These are phyloP conservation scores for Conopomorpha cramerella DNA, from an alignment of 1,140 invertebrate genomes.

Conservation along the genomic window DNA sequence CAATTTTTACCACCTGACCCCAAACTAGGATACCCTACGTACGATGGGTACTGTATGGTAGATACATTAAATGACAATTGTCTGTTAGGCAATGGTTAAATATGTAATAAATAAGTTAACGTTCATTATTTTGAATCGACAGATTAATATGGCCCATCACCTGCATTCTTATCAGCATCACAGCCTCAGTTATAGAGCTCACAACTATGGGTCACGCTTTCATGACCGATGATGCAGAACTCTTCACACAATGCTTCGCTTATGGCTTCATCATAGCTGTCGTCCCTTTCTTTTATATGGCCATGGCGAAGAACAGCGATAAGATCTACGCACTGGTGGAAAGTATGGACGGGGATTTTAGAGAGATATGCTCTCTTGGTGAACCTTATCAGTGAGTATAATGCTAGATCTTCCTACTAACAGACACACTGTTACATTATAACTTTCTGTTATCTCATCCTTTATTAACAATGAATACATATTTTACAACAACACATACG, in stretches of 20 bases:
- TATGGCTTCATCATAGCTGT: constrained; percentile 18
- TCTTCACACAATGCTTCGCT: constrained; percentile 24
- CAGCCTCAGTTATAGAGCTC: constrained; percentile 11
- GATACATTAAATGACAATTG: too few relatives aligned
- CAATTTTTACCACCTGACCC: too few relatives aligned
- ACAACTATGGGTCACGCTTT: constrained; percentile 18
- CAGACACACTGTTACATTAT: too few relatives aligned
- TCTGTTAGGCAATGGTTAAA: constrained; percentile 1
- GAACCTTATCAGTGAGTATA: constrained; percentile 15
- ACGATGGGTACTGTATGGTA: too few relatives aligned
- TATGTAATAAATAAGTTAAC: too few relatives aligned
- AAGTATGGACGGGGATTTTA: constrained; percentile 20
- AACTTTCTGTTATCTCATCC: too few relatives aligned
- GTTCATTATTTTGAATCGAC: constrained; percentile 6
- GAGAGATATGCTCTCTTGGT: constrained; percentile 15
- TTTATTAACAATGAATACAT: too few relatives aligned
- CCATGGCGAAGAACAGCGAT: constrained; percentile 9
- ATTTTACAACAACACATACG: too few relatives aligned
- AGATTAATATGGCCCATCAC: constrained; percentile 21
- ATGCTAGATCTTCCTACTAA: too few relatives aligned
- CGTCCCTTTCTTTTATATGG: constrained; percentile 13
- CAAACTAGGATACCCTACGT: too few relatives aligned
- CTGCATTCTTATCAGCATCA: constrained; percentile 5
- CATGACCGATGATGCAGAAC: constrained; percentile 14
- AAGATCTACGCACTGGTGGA: constrained; percentile 13